Base-by-base conservation (phyloP, 2,113 vertebrate species). In the Sylvilagus bachmani region DNA sequence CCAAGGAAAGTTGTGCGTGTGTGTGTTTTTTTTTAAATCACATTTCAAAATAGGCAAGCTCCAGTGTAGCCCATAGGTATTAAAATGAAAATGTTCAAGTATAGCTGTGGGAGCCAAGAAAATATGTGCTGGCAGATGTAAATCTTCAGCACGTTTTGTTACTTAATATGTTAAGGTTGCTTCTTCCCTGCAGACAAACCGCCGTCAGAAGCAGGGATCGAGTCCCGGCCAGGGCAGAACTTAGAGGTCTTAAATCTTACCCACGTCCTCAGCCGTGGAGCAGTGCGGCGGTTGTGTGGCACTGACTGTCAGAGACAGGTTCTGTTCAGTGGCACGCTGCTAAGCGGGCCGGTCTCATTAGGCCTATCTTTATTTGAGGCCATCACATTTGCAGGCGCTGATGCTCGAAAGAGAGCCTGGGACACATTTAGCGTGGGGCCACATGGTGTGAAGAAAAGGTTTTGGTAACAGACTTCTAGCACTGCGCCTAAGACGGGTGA, bases 1-100 rank as follows among this genome's bases (percentile, higher is more conserved):
- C 53, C 55, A 87, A 91, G 79, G 74, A 78, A 69, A 89, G 69
- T 82, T 80, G 74, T 84, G 71, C 38, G 29, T 33, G 44, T 44
- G 38, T 44, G 44, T 55, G 16, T 55, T 58, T 58, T 58, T 58
- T 58, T 58, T 58, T 51, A 86, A 91, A 71, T 90, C 61, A 75
- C n/a, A 62, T 90, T 96, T 83, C 36, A 38, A 96, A 90, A 84
- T 29, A 80, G 24, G 33, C 55, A 88, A 58, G 84, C 86, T 73
- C 61, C 22, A 78, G 24, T 29, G 13, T 80, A 89, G n/a, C 66
- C 31, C 6, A 55, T 64, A 86, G 29, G 51, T 89, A 89, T 67
- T 70, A 36, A 95, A 96, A 64, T 9, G 8, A 79, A 91, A 93
- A 84, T 79, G 91, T 67, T 75, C 16, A 70, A 89, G 62, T 74